phyloP scores from a whole-genome alignment of 2,888 invertebrate species.

The Diploptera punctata region DNA sequence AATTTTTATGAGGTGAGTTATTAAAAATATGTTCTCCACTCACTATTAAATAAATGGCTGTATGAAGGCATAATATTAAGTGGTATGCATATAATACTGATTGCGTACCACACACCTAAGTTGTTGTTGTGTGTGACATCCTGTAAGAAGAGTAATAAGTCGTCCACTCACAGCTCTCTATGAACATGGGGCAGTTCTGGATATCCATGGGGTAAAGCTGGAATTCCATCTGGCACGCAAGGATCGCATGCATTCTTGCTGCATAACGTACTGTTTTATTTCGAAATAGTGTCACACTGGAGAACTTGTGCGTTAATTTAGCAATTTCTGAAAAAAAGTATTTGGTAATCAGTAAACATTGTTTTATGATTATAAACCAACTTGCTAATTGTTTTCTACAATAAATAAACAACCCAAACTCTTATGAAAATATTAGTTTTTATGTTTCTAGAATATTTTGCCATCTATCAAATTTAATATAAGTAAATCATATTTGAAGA shows the following conservation, averaged over 20 bases:
- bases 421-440: no score
- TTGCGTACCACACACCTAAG: neutral
- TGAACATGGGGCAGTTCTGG: conserved; percentile 81
- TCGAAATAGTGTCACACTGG: conserved; percentile 78
- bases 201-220: conserved; percentile 87
- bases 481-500: no score
- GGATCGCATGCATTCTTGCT: conserved; percentile 83
- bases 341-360: no score
- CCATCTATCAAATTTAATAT: no score
- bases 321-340: conserved; percentile 70
- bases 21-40: no score
- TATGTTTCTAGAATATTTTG: no score
- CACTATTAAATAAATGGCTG: no score
- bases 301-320: conserved; percentile 79
- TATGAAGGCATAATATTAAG: neutral
- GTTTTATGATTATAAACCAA: no score
- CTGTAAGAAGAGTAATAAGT: neutral
- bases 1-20: no score
- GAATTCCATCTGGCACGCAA: conserved; percentile 88
- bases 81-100: neutral
- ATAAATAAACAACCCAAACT: no score
- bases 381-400: no score
- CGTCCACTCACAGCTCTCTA: conserved; percentile 79
- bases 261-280: conserved; percentile 83
- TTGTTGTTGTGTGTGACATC: neutral